Evolutionary conservation across 2,888 invertebrate genomes (phyloP), one percentile per base, ranked within the genome.

Genomic region (Polymixis lichenea): DNA sequence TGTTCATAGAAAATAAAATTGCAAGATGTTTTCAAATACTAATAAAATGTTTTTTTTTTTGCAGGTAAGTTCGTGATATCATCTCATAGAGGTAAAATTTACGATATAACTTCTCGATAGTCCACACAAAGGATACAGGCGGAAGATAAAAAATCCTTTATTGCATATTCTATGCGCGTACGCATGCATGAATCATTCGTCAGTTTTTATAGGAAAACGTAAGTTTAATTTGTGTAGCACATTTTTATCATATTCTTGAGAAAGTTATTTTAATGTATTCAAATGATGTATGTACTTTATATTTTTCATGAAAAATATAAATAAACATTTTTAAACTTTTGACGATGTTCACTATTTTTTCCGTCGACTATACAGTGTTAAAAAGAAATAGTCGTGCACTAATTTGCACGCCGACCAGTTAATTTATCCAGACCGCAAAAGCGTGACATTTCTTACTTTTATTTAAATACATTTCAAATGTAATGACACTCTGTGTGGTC

Each of bases 21-120:
- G n/a, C 61, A 66, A 68, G 62, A 64, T 76, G 55, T 72, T 65
- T 70, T 43, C 60, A 75, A 73, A 77, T 80, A 85, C 77, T 85
- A 85, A 77, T 87, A 84, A 84, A 72, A 73, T 72, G 32, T 80
- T 38, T 64, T 58, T 75, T 80, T 87, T 89, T 85, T 89, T 90
- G 70, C 92, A 92, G 92, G 92, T 92, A 92, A 83, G 89, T 75
- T 77, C 77, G 77, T 71, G 88, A 89, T 88, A 87, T 78, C 86
- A 90, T 90, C 89, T 61, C 19, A 71, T 75, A 49, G 68, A 88
- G 84, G 86, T 87, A 87, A 80, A 84, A 87, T 88, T 89, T 88
- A 90, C 77, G 86, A 83, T 79, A 84, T 77, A 80, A 79, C 56
- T 87, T 89, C 86, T 86, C 77, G 85, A 84, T 83, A 78, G 82